Conservation (phyloP, 2,113 vertebrate genomes). For the Phainopepla nitens region DNA sequence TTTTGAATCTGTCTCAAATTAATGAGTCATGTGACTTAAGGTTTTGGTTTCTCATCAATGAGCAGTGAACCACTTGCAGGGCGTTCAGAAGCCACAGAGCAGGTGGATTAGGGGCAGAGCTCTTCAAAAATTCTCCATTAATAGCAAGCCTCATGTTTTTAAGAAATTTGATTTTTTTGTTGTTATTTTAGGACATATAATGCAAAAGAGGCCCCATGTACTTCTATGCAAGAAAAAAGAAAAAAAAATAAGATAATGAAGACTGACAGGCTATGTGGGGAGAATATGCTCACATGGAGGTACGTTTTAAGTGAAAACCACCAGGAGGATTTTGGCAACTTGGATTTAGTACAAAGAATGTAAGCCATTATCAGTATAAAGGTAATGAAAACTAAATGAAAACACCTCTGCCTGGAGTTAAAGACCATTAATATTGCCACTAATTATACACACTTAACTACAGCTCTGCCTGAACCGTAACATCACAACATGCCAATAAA, state of each 20-base stretch:
- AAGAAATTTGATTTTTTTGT: neutral
- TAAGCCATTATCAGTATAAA: neutral
- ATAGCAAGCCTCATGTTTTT: neutral
- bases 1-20: neutral
- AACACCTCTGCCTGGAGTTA: conserved; percentile 4
- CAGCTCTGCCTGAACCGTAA: neutral
- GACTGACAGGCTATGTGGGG: neutral
- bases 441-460: conserved; percentile 4
- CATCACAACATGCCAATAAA: neutral
- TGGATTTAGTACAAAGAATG: neutral
- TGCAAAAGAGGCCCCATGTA: neutral
- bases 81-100: neutral
- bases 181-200: neutral
- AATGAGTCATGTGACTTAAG: neutral
- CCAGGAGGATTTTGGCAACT: neutral
- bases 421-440: neutral
- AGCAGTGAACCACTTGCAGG: neutral
- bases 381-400: neutral
- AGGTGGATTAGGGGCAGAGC: neutral
- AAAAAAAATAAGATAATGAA: neutral
- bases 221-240: neutral
- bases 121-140: neutral
- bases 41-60: neutral
- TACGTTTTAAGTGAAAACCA: neutral
- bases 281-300: neutral